Evolutionary conservation across 2,888 invertebrate genomes (phyloP).

Genomic region (Euplexia lucipara): DNA sequence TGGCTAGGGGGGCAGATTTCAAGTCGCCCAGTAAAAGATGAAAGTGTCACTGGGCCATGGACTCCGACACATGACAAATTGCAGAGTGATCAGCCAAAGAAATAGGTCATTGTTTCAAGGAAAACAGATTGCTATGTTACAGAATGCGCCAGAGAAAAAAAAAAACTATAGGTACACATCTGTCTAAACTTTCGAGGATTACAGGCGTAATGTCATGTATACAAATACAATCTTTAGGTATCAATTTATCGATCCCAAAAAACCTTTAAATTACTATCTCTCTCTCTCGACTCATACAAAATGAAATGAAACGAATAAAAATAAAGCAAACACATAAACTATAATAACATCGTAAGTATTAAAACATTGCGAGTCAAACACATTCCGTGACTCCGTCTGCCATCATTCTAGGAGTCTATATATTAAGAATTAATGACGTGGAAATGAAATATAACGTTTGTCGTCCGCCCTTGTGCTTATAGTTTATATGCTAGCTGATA

Average conservation of each 20-base stretch:
- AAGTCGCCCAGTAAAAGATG: too few relatives aligned
- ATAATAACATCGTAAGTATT: slow-evolving; percentile 12
- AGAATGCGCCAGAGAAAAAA: too few relatives aligned
- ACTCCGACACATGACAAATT: too few relatives aligned
- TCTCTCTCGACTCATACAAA: slow-evolving; percentile 1
- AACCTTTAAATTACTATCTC: neutral
- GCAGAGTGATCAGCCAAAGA: too few relatives aligned
- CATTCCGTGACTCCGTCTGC: slow-evolving; percentile 33
- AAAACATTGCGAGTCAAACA: slow-evolving; percentile 42
- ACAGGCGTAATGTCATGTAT: too few relatives aligned
- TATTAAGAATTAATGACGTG: slow-evolving; percentile 84
- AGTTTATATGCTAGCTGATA: slow-evolving; percentile 80
- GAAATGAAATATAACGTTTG: slow-evolving; percentile 85
- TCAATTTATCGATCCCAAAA: neutral
- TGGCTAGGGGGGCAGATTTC: too few relatives aligned
- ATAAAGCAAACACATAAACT: slow-evolving; percentile 49
- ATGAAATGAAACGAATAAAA: slow-evolving; percentile 27
- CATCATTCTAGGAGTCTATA: slow-evolving; percentile 70
- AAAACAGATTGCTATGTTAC: too few relatives aligned
- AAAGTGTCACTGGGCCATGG: too few relatives aligned
- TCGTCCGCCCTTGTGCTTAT: slow-evolving; percentile 75
- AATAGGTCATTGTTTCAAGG: too few relatives aligned
- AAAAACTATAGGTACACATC: too few relatives aligned
- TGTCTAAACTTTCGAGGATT: too few relatives aligned
- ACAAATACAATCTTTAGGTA: neutral